These are phyloP conservation scores for Dicyrtomina minuta DNA, from an alignment of 2,888 invertebrate species.

Conservation along the genomic window DNA sequence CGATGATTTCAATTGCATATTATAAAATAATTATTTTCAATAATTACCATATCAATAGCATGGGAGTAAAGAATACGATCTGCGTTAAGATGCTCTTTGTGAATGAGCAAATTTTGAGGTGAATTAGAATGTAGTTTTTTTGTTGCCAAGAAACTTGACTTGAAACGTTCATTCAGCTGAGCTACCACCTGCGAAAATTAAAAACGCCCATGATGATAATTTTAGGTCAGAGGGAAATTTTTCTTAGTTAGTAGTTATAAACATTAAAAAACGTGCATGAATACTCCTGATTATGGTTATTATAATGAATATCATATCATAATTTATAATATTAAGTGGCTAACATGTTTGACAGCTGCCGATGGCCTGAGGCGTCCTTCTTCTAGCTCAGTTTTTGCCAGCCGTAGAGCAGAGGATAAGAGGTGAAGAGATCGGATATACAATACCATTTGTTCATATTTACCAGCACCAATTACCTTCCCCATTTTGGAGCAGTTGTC, in stretches of 20 bases:
- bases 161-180: slow-evolving; percentile 52
- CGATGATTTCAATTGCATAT: neutral
- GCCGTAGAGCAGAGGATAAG: slow-evolving; percentile 87
- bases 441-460: slow-evolving; percentile 78
- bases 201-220: slow-evolving; percentile 9
- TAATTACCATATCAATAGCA: slow-evolving; percentile 89
- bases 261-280: neutral
- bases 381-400: slow-evolving; percentile 83
- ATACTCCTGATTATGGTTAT: no score
- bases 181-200: slow-evolving; percentile 47
- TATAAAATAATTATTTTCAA: neutral
- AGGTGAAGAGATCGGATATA: slow-evolving; percentile 89
- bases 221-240: neutral
- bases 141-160: slow-evolving; percentile 53
- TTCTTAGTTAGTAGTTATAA: neutral
- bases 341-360: slow-evolving; percentile 84
- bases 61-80: slow-evolving; percentile 96
- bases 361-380: slow-evolving; percentile 85
- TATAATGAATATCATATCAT: neutral
- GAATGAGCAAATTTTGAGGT: slow-evolving; percentile 50
- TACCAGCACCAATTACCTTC: slow-evolving; percentile 45
- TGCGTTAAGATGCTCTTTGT: slow-evolving; percentile 65
- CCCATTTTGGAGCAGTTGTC: slow-evolving; percentile 45
- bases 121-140: slow-evolving; percentile 53
- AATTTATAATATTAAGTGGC: slow-evolving; percentile 49